A percentile compares a stretch with the other conserved stretches of the same genome.
phyloP scores from a whole-genome alignment of 1,140 invertebrate genomes.

The Achroia grisella region DNA sequence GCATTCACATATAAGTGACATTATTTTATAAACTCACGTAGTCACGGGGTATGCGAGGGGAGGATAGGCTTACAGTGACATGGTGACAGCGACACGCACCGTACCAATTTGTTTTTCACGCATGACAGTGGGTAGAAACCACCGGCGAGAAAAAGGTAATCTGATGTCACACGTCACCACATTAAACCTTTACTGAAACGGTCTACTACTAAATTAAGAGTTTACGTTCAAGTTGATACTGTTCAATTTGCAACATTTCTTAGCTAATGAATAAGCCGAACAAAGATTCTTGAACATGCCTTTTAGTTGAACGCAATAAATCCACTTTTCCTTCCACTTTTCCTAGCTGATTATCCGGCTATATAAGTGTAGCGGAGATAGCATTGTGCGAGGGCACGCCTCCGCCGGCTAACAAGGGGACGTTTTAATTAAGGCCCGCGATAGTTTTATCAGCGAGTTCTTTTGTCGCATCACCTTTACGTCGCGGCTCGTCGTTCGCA shows the following conservation, averaged over 20 bases:
- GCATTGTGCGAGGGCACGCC: constrained; percentile 1
- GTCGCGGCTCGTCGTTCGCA: background rate
- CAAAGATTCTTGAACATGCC: background rate
- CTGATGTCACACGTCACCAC: background rate
- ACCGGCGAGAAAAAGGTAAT: background rate
- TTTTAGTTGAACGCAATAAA: background rate
- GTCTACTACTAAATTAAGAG: background rate
- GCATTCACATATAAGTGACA: background rate
- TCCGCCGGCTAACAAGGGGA: constrained; percentile 7
- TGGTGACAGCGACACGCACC: background rate
- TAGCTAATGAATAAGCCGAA: background rate
- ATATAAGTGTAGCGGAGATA: constrained; percentile 1
- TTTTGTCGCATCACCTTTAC: constrained; percentile 19
- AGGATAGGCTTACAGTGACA: background rate
- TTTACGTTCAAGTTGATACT: background rate
- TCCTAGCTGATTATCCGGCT: background rate
- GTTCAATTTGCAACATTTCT: background rate
- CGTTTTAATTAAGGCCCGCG: constrained; percentile 30
- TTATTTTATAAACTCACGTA: background rate
- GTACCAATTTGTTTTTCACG: background rate
- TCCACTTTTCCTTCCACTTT: constrained; percentile 4
- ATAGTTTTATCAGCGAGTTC: constrained; percentile 31
- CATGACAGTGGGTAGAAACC: background rate
- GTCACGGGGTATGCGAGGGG: background rate
- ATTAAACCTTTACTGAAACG: too few relatives aligned